Evolutionary conservation across 2,113 vertebrate species (phyloP).

Genomic region (Rhinichthys klamathensis): DNA sequence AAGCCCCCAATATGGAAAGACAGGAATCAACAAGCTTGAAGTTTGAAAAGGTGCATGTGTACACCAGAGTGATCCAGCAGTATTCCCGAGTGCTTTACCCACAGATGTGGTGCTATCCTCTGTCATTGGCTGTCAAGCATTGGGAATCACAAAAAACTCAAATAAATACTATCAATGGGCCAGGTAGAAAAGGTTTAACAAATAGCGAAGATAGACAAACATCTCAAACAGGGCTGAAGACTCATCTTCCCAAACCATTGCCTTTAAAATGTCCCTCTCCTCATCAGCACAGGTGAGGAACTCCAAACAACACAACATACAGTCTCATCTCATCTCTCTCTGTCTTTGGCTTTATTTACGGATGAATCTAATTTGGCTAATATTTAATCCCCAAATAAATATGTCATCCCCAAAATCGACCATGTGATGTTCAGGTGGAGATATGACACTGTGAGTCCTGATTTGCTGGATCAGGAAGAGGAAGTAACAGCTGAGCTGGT

Average conservation of each 20-base stretch:
- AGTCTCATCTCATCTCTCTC: not conserved
- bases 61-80: conserved; percentile 66
- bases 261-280: conserved; percentile 82
- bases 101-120: conserved; percentile 81
- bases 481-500: conserved; percentile 74
- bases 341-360: not conserved
- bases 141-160: conserved; percentile 44
- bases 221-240: conserved; percentile 15
- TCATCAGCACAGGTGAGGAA: conserved; percentile 86
- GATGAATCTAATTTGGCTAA: not conserved
- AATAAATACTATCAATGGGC: not conserved
- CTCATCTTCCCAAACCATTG: conserved; percentile 76
- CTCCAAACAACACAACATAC: not conserved
- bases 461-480: conserved; percentile 60
- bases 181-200: not conserved
- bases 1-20: not conserved
- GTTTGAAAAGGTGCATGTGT: not conserved
- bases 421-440: conserved; percentile 76
- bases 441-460: conserved; percentile 69
- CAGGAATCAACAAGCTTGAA: not conserved
- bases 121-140: conserved; percentile 77
- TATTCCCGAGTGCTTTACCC: conserved; percentile 77
- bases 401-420: not conserved
- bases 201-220: not conserved
- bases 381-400: not conserved